A percentile compares a stretch with the other conserved stretches of the same genome.
These are phyloP conservation scores for Propsilocerus akamusi DNA, from an alignment of 1,140 invertebrate genomes.

Conservation along the genomic window DNA sequence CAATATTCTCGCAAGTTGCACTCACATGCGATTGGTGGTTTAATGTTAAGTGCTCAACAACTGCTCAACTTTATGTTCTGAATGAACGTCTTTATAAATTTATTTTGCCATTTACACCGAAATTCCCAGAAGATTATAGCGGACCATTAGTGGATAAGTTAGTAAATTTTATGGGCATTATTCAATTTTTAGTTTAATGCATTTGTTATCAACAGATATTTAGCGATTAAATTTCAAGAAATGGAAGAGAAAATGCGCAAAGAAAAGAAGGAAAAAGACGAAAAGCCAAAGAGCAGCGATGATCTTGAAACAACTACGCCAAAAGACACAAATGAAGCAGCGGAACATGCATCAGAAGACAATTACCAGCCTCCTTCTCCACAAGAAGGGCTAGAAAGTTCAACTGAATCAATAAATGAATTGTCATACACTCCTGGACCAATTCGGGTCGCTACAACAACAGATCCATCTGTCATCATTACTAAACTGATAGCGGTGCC, in stretches of 20 bases:
- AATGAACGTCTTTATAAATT: constrained; percentile 78
- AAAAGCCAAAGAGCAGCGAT: too few relatives aligned
- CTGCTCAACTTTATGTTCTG: constrained; percentile 64
- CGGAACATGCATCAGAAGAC: constrained; percentile 7
- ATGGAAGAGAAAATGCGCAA: constrained; percentile 54
- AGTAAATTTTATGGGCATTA: constrained; percentile 7
- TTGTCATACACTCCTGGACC: background rate
- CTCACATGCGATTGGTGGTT: constrained; percentile 86
- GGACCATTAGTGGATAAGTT: constrained; percentile 65
- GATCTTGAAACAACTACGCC: constrained; percentile 7
- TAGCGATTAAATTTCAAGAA: constrained; percentile 63
- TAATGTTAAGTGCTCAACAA: constrained; percentile 66
- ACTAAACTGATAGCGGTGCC: background rate
- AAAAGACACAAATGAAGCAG: constrained; percentile 10
- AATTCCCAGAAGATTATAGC: constrained; percentile 73
- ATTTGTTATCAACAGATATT: constrained; percentile 33
- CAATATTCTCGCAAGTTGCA: constrained; percentile 71
- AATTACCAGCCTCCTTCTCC: too few relatives aligned
- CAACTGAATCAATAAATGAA: background rate
- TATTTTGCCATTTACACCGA: constrained; percentile 62
- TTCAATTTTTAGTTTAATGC: constrained; percentile 1
- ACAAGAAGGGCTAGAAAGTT: background rate
- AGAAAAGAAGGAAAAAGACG: constrained; percentile 20
- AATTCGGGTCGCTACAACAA: background rate
- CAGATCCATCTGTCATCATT: background rate